These are phyloP conservation scores for Fundulus diaphanus DNA, from an alignment of 2,797 vertebrate genomes.

Conservation along the genomic window DNA sequence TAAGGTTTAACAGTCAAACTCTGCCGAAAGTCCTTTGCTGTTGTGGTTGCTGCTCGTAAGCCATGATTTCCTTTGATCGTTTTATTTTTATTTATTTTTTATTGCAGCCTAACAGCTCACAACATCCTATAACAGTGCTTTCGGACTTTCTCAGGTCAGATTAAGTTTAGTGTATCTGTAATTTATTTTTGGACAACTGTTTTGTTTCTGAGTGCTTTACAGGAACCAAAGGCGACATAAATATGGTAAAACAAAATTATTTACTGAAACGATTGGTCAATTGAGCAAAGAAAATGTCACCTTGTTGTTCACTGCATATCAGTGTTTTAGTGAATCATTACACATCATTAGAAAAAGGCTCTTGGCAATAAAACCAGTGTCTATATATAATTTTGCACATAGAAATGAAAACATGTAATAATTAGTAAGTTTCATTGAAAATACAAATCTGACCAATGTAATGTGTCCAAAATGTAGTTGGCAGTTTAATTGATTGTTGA, in stretches of 20 bases:
- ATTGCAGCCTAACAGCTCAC: not conserved
- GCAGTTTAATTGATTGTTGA: not conserved
- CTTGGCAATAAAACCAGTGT: not conserved
- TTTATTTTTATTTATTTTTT: not conserved
- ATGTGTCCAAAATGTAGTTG: not conserved
- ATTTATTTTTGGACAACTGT: conserved; percentile 14
- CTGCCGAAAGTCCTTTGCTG: not conserved
- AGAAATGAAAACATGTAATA: not conserved
- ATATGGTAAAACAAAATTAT: not conserved
- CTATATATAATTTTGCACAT: not conserved
- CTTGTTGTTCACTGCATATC: not conserved
- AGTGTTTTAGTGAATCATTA: conserved; percentile 5
- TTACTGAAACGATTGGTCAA: not conserved
- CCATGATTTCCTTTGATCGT: not conserved
- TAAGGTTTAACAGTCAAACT: not conserved
- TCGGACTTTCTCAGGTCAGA: conserved; percentile 13
- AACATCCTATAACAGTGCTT: conserved; percentile 7
- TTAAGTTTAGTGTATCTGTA: conserved; percentile 31
- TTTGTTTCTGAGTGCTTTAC: conserved; percentile 12
- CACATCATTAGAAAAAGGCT: not conserved
- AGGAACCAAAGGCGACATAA: not conserved
- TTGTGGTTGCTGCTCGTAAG: conserved; percentile 10
- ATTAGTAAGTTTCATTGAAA: not conserved
- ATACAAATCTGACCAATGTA: not conserved
- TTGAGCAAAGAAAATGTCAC: not conserved